Percentiles rank a stretch among this genome's conserved stretches.
Evolutionary conservation across 2,113 vertebrate genomes (phyloP).

Genomic region (Labrus mixtus): DNA sequence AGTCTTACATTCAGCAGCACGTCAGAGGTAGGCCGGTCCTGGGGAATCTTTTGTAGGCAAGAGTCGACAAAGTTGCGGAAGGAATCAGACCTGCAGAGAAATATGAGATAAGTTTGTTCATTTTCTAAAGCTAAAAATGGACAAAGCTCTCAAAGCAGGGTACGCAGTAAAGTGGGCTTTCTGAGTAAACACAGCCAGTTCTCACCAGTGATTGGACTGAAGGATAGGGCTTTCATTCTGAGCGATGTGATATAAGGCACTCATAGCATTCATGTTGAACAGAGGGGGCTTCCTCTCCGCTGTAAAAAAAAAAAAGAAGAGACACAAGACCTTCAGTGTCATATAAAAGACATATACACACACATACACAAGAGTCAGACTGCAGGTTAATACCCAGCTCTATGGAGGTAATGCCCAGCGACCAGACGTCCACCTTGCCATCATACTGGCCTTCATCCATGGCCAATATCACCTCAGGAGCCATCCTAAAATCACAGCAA

Average conservation of each 20-base stretch:
- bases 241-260: conserved; percentile 97
- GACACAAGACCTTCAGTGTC: not conserved
- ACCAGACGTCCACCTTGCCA: conserved; percentile 95
- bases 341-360: not conserved
- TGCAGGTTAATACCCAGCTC: conserved; percentile 85
- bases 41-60: conserved; percentile 94
- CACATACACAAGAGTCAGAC: not conserved
- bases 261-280: conserved; percentile 98
- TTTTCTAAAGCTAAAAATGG: not conserved
- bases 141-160: not conserved
- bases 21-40: conserved; percentile 93
- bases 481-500: conserved; percentile 85
- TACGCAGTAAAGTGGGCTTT: too few relatives aligned
- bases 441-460: conserved; percentile 97
- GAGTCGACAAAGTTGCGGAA: conserved; percentile 95
- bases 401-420: conserved; percentile 93
- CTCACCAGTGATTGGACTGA: conserved; percentile 94
- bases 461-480: conserved; percentile 93
- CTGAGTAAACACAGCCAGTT: not conserved
- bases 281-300: conserved; percentile 94
- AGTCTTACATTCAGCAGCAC: conserved; percentile 89
- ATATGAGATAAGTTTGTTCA: not conserved
- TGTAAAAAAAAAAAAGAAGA: conserved; percentile 58
- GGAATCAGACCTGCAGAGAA: conserved; percentile 88
- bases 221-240: conserved; percentile 94